Evolutionary conservation across 2,797 vertebrate species (phyloP).

Genomic region (Rhinophrynus dorsalis): DNA sequence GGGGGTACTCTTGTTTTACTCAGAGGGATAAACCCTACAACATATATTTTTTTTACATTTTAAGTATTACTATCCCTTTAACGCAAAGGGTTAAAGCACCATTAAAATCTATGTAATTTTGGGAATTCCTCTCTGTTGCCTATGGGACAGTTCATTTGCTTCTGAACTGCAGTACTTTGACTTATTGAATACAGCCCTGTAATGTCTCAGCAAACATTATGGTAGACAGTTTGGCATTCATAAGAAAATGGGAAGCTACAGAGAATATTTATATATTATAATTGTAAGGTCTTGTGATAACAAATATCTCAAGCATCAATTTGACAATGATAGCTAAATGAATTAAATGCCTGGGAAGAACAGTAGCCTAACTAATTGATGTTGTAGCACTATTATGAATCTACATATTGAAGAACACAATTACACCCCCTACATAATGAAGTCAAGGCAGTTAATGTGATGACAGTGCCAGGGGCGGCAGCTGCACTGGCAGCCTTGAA

Average conservation of each 20-base stretch:
- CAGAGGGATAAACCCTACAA: too few relatives aligned
- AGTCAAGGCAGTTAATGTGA: constrained; percentile 17
- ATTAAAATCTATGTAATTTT: too few relatives aligned
- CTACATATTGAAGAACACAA: constrained; percentile 20
- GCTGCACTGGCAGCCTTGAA: constrained; percentile 18
- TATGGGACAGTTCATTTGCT: too few relatives aligned
- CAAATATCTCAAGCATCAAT: constrained; percentile 9
- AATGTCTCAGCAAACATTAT: neutral
- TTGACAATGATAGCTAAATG: constrained; percentile 2
- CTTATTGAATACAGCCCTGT: neutral
- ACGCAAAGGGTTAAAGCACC: too few relatives aligned
- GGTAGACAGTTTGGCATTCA: neutral
- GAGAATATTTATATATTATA: neutral
- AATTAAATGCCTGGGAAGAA: constrained; percentile 8
- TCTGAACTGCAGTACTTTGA: neutral
- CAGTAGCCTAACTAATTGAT: constrained; percentile 23
- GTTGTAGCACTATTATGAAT: constrained; percentile 11
- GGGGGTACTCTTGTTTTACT: too few relatives aligned
- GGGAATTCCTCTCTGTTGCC: too few relatives aligned
- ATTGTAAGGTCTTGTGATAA: neutral
- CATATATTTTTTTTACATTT: too few relatives aligned
- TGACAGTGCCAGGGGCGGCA: constrained; percentile 14
- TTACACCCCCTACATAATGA: constrained; percentile 29
- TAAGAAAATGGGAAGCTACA: neutral
- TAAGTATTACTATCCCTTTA: too few relatives aligned